Evolutionary conservation across 2,797 vertebrate genomes (phyloP).

Genomic region (Numenius phaeopus): DNA sequence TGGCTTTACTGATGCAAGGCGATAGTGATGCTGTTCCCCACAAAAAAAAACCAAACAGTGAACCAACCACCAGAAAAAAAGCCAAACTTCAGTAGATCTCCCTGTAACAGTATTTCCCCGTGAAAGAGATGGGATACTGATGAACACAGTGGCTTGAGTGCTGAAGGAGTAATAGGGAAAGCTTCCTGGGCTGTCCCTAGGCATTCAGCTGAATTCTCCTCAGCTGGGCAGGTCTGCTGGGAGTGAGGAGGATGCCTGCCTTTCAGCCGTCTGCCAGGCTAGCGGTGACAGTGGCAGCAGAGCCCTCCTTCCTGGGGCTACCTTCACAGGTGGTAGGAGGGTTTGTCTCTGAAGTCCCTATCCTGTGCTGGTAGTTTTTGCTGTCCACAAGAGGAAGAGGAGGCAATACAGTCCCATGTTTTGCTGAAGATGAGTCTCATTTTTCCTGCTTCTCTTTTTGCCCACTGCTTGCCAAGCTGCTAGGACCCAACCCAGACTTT

Average conservation of each 20-base stretch:
- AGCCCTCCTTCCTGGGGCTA: not conserved
- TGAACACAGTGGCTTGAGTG: not conserved
- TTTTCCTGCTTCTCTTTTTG: not conserved
- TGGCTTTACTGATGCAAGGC: not conserved
- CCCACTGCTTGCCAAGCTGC: not conserved
- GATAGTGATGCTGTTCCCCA: not conserved
- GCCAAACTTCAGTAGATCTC: not conserved
- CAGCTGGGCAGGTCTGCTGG: fast-evolving
- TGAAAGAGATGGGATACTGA: not conserved
- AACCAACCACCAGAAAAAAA: not conserved
- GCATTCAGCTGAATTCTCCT: not conserved
- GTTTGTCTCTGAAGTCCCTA: not conserved
- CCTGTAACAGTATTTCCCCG: not conserved
- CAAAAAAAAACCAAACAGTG: not conserved
- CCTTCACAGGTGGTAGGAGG: not conserved
- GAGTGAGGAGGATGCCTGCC: not conserved
- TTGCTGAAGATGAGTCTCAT: not conserved
- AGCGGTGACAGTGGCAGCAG: not conserved
- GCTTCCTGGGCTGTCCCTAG: not conserved
- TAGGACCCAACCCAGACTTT: not conserved
- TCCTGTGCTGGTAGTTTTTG: not conserved
- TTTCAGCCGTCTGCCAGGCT: not conserved
- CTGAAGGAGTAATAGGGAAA: not conserved
- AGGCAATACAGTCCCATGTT: not conserved
- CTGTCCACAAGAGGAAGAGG: not conserved